Conservation (phyloP, 2,113 vertebrate species). For the Microtus pennsylvanicus region DNA sequence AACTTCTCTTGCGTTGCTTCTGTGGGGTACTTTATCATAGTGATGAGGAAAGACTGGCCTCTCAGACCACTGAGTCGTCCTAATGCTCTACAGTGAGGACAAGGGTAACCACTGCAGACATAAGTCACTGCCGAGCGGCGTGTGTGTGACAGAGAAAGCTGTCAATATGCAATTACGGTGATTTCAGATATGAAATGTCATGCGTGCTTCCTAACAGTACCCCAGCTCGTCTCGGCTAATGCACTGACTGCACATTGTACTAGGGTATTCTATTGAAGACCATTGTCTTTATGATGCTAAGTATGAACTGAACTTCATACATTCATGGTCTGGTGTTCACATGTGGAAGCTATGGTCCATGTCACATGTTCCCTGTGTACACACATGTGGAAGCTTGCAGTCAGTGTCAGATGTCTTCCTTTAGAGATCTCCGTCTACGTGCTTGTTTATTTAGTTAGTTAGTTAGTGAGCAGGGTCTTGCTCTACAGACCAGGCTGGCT, state of each 20-base stretch:
- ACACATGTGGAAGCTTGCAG: background rate
- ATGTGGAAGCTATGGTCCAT: background rate
- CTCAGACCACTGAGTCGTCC: background rate
- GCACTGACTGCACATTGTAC: background rate
- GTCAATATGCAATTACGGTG: no score
- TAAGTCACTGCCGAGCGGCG: no score
- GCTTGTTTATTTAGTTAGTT: background rate
- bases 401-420: background rate
- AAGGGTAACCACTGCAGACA: background rate
- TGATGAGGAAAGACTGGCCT: background rate
- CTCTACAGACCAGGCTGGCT: background rate
- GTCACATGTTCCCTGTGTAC: background rate
- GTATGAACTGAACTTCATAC: background rate
- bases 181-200: background rate
- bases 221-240: background rate
- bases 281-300: background rate
- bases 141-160: background rate
- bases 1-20: background rate
- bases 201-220: background rate
- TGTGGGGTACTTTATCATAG: background rate
- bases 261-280: background rate
- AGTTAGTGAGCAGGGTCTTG: background rate
- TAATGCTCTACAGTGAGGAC: no score
- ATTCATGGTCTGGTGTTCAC: background rate
- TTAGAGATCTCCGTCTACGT: background rate